A percentile compares a stretch with the other conserved stretches of the same genome.
phyloP scores from a whole-genome alignment of 2,113 vertebrate genomes.

The Peromyscus maniculatus region DNA sequence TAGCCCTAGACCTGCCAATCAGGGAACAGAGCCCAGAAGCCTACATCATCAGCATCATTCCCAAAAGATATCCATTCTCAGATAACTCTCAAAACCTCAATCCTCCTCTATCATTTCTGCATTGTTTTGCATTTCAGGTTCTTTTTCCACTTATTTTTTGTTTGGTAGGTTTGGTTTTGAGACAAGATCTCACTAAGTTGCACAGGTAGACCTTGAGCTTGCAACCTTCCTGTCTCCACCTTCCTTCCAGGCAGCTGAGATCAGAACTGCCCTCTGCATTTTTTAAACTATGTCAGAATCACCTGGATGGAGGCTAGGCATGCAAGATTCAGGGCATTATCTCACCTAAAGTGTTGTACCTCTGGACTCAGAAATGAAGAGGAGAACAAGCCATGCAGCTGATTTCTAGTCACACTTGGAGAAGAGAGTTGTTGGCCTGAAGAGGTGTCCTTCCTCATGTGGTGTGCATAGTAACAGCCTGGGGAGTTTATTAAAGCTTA shows the following conservation, averaged over 20 bases:
- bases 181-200: not conserved
- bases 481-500: not conserved
- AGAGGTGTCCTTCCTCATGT: not conserved
- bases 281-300: not conserved
- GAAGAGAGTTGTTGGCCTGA: not conserved
- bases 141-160: not conserved
- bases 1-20: not conserved
- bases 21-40: not conserved
- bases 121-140: not conserved
- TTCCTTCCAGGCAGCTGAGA: not conserved
- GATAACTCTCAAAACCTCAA: not conserved
- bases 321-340: not conserved
- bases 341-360: not conserved
- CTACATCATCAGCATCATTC: not conserved
- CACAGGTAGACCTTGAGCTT: not conserved
- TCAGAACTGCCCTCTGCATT: not conserved
- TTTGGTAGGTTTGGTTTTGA: not conserved
- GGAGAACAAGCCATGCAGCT: not conserved
- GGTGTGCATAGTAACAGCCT: not conserved
- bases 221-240: not conserved
- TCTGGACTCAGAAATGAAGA: not conserved
- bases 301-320: not conserved
- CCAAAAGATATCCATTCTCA: not conserved
- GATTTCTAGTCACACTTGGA: too few relatives aligned
- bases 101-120: not conserved